These are phyloP conservation scores for Dendrophyllia cribrosa DNA, from an alignment of 64 coral and sea anemone species.

Conservation along the genomic window DNA sequence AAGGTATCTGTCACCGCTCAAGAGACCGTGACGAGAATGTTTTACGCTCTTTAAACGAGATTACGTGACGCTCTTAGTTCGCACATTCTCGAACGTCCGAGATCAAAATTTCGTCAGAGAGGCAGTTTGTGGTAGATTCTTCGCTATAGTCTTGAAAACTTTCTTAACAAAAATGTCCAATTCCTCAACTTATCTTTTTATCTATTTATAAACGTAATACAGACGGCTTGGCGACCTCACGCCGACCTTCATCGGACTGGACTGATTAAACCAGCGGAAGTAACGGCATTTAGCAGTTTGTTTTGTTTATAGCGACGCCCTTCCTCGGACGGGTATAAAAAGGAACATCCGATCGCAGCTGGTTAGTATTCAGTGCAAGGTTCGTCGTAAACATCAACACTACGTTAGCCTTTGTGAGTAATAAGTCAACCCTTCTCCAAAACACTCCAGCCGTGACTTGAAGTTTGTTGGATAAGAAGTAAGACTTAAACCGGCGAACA, in stretches of 20 bases:
- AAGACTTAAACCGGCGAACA: not conserved
- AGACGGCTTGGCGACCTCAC: not conserved
- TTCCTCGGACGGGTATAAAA: not conserved
- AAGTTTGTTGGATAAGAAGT: not conserved
- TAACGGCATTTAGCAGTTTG: slow-evolving; percentile 18
- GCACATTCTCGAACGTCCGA: slow-evolving; percentile 21
- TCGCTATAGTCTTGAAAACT: not conserved
- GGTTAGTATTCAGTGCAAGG: not conserved
- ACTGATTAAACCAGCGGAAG: not conserved
- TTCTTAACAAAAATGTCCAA: not conserved
- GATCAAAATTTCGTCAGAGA: not conserved
- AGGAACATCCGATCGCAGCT: not conserved
- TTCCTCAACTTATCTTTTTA: not conserved
- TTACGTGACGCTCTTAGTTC: not conserved
- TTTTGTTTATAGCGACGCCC: not conserved
- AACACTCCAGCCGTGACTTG: too few relatives aligned
- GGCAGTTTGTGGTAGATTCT: not conserved
- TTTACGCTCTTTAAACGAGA: not conserved
- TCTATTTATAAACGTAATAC: slow-evolving; percentile 45
- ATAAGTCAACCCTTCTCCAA: too few relatives aligned
- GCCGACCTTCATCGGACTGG: not conserved
- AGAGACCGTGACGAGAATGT: not conserved
- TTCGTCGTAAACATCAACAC: not conserved
- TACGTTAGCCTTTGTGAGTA: not conserved
- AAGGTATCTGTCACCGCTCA: not conserved